These are phyloP conservation scores for Xerus rutilus DNA, from an alignment of 2,797 vertebrate species.

Conservation along the genomic window DNA sequence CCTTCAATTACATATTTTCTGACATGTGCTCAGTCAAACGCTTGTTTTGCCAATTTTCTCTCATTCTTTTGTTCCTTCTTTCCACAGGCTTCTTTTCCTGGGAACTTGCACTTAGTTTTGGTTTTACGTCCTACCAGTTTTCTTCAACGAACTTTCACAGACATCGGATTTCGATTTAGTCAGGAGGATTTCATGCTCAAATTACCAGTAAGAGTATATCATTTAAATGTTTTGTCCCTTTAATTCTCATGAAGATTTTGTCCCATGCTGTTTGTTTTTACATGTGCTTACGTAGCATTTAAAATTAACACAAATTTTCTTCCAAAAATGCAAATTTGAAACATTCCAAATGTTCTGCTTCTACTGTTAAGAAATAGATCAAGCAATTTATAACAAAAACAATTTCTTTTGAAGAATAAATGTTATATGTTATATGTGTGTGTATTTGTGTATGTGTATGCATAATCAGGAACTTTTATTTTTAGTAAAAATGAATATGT, in stretches of 20 bases:
- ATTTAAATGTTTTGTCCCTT: background rate
- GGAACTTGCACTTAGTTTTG: conserved; percentile 96
- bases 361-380: background rate
- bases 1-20: conserved; percentile 8
- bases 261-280: conserved; percentile 35
- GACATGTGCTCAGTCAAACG: background rate
- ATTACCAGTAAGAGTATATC: conserved; percentile 92
- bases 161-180: conserved; percentile 97
- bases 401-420: conserved; percentile 15
- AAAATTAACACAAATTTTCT: conserved; percentile 45
- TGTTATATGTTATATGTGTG: conserved; percentile 19
- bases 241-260: background rate
- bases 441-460: background rate
- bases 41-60: background rate
- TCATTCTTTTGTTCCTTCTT: background rate
- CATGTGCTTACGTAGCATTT: conserved; percentile 30
- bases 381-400: conserved; percentile 18
- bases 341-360: conserved; percentile 22
- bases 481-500: conserved; percentile 56
- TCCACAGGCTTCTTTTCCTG: conserved; percentile 95
- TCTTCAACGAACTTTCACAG: conserved; percentile 97
- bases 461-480: conserved; percentile 55
- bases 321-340: conserved; percentile 50
- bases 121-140: conserved; percentile 97
- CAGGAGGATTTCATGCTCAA: conserved; percentile 98